Base-by-base conservation (phyloP, 2,797 vertebrate genomes). In the Pitangus sulphuratus region DNA sequence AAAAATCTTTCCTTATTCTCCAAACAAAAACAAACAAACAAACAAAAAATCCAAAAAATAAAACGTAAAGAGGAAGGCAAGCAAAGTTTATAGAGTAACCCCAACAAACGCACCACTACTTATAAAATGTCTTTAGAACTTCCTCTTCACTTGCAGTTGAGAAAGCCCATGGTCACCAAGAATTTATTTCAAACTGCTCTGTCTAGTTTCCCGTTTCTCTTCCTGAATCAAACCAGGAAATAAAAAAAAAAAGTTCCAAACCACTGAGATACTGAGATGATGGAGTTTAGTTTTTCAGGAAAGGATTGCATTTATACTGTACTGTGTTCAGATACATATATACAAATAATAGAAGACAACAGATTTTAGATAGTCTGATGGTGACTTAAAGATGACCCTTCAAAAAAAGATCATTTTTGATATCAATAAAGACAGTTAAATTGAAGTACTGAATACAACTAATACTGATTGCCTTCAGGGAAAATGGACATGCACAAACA, bases 281-380 rank as follows among this genome's bases (percentile, higher is more conserved):
- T 70, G 61, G 39, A 40, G 51, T 42, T 87, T 51, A 70, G 16
- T 69, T 75, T 24, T 90, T 75, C 51, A 76, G 58, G 47, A 87
- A 94, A 79, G 62, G 60, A 50, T 3, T 71, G 66, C 68, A 48
- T 88, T 57, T 83, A 50, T 87, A 56, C 47, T n/a, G 18, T 40
- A 65, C 25, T 39, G 19, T 56, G 51, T 61, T 72, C 89, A 93
- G 72, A 91, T 64, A 31, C 16, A 33, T 12, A 33, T 0, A 3
- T 66, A 84, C n/a, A 66, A 89, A 47, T 87, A 93, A 95, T 42
- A 90, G 61, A 77, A 75, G 16, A 5, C 12, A 57, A 21, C 10
- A 91, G 45, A 74, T 96, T 95, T 92, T 78, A 90, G 72, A 75
- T 68, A 94, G 93, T 31, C 39, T 62, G 33, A 31, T 44, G 28